Conservation (phyloP, 2,113 vertebrate genomes). For the Nannospalax galili region DNA sequence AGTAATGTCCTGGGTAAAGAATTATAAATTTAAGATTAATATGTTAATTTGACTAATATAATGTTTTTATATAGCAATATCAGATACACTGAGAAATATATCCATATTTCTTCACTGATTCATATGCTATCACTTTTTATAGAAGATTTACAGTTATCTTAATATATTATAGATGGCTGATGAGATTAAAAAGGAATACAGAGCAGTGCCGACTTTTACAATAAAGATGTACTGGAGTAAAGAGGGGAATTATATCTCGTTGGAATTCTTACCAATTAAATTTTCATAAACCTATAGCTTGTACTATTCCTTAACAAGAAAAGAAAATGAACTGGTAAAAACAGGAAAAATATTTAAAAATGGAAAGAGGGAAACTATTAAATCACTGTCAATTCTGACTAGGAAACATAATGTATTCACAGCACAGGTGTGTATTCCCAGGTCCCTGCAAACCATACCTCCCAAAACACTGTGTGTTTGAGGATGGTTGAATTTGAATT, state of each 20-base stretch:
- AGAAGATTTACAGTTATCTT: background rate
- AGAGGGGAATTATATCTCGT: background rate
- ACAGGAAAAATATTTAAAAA: too few relatives aligned
- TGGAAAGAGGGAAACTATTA: background rate
- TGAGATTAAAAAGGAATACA: background rate
- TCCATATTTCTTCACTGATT: background rate
- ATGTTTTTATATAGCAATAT: background rate
- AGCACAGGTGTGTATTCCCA: background rate
- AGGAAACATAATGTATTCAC: background rate
- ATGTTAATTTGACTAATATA: background rate
- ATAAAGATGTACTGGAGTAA: background rate
- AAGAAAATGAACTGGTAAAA: background rate
- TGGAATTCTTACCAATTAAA: background rate
- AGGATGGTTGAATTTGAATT: background rate
- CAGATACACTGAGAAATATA: background rate
- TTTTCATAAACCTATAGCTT: background rate
- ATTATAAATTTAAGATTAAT: background rate
- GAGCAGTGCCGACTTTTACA: background rate
- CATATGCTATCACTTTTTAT: background rate
- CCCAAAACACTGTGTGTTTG: background rate
- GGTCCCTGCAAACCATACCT: background rate
- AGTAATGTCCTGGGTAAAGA: background rate
- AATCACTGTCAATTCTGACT: background rate
- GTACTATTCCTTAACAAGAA: background rate
- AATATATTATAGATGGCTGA: background rate